A percentile compares a stretch with the other conserved stretches of the same genome.
Conservation (phyloP, 2,113 vertebrate genomes). For the Sinosuthora webbiana region DNA sequence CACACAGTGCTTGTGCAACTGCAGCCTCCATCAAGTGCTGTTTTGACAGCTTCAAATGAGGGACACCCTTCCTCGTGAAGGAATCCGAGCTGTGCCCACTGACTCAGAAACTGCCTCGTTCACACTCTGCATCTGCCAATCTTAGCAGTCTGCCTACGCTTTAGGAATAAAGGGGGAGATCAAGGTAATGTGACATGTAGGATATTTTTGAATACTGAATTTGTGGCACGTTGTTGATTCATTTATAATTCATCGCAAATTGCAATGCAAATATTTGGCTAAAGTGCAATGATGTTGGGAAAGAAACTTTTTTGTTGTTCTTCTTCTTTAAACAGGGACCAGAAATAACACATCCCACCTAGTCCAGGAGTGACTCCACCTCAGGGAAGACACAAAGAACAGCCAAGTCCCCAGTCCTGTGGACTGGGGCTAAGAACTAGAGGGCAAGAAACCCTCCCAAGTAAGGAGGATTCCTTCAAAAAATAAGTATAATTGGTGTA, state of each 20-base stretch:
- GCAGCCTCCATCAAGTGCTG: not conserved
- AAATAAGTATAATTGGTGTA: not conserved
- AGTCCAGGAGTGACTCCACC: accelerated
- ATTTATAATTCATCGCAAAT: constrained; percentile 13
- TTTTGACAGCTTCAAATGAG: constrained; percentile 12
- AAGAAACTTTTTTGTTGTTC: not conserved
- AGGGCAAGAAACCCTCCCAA: not conserved
- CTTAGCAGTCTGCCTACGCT: not conserved
- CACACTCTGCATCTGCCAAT: not conserved
- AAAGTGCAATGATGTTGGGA: not conserved
- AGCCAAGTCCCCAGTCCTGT: not conserved
- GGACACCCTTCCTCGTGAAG: not conserved
- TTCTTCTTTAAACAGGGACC: not conserved
- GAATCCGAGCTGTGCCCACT: not conserved
- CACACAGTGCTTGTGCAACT: not conserved
- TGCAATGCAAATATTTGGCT: not conserved
- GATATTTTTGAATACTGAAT: not conserved
- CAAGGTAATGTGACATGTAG: not conserved
- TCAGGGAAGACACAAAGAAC: not conserved
- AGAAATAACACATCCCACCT: not conserved
- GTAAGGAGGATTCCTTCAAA: not conserved
- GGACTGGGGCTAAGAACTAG: not conserved
- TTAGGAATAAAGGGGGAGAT: not conserved
- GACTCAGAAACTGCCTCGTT: not conserved
- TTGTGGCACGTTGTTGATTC: not conserved